A percentile compares a stretch with the other conserved stretches of the same genome.
These are phyloP conservation scores for Oryzias woworae DNA, from an alignment of 2,113 vertebrate species.

Conservation along the genomic window DNA sequence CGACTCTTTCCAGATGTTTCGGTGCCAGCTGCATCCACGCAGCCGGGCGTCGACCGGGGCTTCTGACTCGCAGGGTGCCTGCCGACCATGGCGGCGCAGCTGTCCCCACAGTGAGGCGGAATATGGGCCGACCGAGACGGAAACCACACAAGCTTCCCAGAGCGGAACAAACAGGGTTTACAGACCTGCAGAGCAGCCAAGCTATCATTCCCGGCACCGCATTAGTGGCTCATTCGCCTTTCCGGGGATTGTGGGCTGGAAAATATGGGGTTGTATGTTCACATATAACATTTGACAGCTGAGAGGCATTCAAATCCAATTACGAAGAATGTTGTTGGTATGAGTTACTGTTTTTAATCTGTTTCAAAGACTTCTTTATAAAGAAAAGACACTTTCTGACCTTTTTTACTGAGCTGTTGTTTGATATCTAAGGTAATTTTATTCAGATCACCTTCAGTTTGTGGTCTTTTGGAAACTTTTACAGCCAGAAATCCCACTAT, in stretches of 20 bases:
- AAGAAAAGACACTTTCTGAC: slow-evolving; percentile 21
- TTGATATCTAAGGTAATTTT: slow-evolving; percentile 13
- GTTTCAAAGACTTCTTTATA: slow-evolving; percentile 38
- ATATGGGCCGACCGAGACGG: slow-evolving; percentile 42
- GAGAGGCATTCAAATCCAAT: slow-evolving; percentile 78
- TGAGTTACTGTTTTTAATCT: slow-evolving; percentile 70
- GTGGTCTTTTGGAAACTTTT: slow-evolving; percentile 14
- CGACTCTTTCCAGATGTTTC: slow-evolving; percentile 69
- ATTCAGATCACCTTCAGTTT: slow-evolving; percentile 9
- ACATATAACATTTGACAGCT: slow-evolving; percentile 75
- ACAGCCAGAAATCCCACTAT: neutral
- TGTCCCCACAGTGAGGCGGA: slow-evolving; percentile 55
- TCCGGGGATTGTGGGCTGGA: slow-evolving; percentile 71
- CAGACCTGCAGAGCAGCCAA: slow-evolving; percentile 60
- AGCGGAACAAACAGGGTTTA: slow-evolving; percentile 74
- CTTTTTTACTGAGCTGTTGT: slow-evolving; percentile 19
- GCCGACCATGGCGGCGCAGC: slow-evolving; percentile 53
- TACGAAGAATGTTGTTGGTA: slow-evolving; percentile 71
- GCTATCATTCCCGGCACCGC: slow-evolving; percentile 53
- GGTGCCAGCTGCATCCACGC: slow-evolving; percentile 68
- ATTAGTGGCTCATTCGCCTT: slow-evolving; percentile 65
- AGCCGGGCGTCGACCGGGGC: slow-evolving; percentile 55
- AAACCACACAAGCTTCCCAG: slow-evolving; percentile 60
- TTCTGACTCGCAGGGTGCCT: slow-evolving; percentile 51
- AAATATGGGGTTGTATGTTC: slow-evolving; percentile 75